phyloP scores from a whole-genome alignment of 1,140 invertebrate species.

The Diachasmimorpha longicaudata region DNA sequence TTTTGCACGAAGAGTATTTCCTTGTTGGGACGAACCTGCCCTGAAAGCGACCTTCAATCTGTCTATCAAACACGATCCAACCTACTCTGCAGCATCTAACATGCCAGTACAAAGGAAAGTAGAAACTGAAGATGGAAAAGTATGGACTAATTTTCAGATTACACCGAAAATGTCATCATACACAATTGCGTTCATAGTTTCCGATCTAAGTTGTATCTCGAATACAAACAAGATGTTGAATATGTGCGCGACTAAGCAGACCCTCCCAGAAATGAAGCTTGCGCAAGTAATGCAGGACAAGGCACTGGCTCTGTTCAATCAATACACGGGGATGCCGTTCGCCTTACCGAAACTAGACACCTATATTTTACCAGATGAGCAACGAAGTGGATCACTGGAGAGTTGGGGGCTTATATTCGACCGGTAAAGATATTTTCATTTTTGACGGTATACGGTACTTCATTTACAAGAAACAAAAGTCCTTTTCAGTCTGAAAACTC shows the following conservation, averaged over 20 bases:
- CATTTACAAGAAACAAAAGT: too few species aligned
- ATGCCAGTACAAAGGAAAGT: conserved; percentile 68
- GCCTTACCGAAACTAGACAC: conserved; percentile 65
- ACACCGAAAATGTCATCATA: conserved; percentile 89
- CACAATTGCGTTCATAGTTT: conserved; percentile 82
- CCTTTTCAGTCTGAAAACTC: too few species aligned
- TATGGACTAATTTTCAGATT: conserved; percentile 67
- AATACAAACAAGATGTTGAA: conserved; percentile 57
- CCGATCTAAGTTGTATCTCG: conserved; percentile 69
- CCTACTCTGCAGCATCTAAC: conserved; percentile 67
- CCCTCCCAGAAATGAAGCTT: conserved; percentile 66
- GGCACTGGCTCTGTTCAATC: conserved; percentile 47
- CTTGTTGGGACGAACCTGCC: conserved; percentile 72
- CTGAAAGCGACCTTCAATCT: conserved; percentile 69
- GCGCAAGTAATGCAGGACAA: conserved; percentile 64
- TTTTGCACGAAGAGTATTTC: conserved; percentile 69
- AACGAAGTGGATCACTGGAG: conserved; percentile 74
- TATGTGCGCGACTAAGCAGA: conserved; percentile 72
- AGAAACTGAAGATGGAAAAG: conserved; percentile 5
- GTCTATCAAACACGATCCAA: conserved; percentile 52
- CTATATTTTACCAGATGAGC: conserved; percentile 72
- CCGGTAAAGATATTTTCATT: conserved; percentile 40
- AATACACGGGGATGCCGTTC: conserved; percentile 53
- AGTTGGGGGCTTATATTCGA: conserved; percentile 68
- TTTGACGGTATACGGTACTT: conserved; percentile 11